Conservation (phyloP, 1,140 invertebrate genomes). For the Camponotus pennsylvanicus region DNA sequence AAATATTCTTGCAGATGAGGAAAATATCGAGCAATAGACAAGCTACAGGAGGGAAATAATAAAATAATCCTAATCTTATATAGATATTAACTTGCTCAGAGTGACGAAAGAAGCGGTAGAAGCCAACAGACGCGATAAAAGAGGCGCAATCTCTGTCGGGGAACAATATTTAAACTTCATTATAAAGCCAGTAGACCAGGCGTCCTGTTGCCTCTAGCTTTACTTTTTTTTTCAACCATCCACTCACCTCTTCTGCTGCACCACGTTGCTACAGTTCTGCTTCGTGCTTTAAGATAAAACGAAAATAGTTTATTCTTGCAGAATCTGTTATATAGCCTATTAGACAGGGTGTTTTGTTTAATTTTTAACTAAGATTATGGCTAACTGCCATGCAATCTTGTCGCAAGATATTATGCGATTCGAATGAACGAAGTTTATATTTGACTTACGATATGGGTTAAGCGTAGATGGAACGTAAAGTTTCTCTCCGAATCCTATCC, state of each 20-base stretch:
- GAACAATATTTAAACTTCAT: conserved; percentile 74
- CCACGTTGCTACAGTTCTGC: not conserved
- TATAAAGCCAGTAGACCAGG: conserved; percentile 57
- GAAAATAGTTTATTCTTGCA: conserved; percentile 19
- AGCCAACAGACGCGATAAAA: conserved; percentile 55
- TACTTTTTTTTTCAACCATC: conserved; percentile 47
- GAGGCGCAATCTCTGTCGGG: conserved; percentile 58
- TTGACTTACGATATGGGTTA: conserved; percentile 25
- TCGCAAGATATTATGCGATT: conserved; percentile 15
- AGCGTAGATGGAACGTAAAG: conserved; percentile 15
- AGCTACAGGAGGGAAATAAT: conserved; percentile 49
- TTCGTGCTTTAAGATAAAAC: conserved; percentile 43
- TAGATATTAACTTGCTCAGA: conserved; percentile 53
- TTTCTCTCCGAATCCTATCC: conserved; percentile 17
- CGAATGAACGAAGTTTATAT: not conserved
- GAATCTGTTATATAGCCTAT: conserved; percentile 32
- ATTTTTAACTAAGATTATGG: not conserved
- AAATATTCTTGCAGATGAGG: conserved; percentile 19
- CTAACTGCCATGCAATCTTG: not conserved
- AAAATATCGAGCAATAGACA: conserved; percentile 48
- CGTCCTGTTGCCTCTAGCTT: conserved; percentile 53
- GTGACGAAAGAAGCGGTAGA: conserved; percentile 55
- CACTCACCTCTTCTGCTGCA: not conserved
- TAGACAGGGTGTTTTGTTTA: conserved; percentile 4
- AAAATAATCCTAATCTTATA: conserved; percentile 52